Base-by-base conservation (phyloP, 1,140 invertebrate genomes). In the Temnothorax longispinosus region DNA sequence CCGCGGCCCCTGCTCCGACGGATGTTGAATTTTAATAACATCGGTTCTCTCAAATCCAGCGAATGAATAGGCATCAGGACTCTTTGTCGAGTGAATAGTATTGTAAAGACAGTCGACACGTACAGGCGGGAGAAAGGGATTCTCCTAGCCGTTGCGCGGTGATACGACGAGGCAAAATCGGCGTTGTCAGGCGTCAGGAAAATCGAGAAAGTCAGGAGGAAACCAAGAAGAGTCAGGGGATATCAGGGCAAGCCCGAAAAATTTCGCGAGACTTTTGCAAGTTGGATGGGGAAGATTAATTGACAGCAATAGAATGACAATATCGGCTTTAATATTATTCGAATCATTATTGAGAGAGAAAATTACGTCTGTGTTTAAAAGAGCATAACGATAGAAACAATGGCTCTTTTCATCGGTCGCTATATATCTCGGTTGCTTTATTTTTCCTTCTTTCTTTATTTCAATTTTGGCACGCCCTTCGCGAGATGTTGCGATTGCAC, bases 11-110 rank as follows among this genome's bases (percentile, higher is more conserved):
- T 27, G 80, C 80, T 4, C 13, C 69, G 54, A 18, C 69, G 80
- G 80, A 81, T 81, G 69, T 71, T 84, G 80, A 84, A 84, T 84
- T 84, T 84, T 84, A 74, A 84, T 84, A 84, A 84, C 69, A 75
- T 75, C 54, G 80, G 69, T 84, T 60, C 64, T 62, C 64, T 81
- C 69, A 75, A 84, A 84, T 84, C 80, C 69, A 15, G 5, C 54
- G 80, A 84, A 84, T 84, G 80, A 84, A 84, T 84, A 84, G 69
- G 54, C 80, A 84, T 84, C 69, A 38, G 69, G 69, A 81, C 47
- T 81, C 47, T 81, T 81, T 81, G 69, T 47, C 54, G 56, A 35
- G 41, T 1, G 41, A 62, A 38, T 11, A 38, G 41, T 60, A 75
- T 75, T 84, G 52, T 18, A 47, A 75, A 62, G 64, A 52, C 47